Conservation (phyloP, 2,888 invertebrate genomes). For the Lepidocyrtinus sp. region DNA sequence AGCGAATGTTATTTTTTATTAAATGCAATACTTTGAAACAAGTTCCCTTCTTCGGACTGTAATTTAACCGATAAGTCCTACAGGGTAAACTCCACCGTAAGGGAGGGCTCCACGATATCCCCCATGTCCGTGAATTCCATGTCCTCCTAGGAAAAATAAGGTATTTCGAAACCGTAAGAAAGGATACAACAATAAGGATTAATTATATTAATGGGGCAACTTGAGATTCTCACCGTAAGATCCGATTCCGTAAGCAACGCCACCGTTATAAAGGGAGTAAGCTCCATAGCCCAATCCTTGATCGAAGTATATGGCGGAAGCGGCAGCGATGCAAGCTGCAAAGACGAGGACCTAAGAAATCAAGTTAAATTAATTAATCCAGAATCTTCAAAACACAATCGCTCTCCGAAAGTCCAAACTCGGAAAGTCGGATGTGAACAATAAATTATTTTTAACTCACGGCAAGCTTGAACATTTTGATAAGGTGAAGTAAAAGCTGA, state of each 20-base stretch:
- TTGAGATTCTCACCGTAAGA: conserved; percentile 20
- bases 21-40: too few relatives aligned
- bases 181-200: not conserved
- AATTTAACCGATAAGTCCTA: too few relatives aligned
- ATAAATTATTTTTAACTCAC: conserved; percentile 33
- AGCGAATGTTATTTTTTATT: too few relatives aligned
- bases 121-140: conserved; percentile 40
- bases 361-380: not conserved
- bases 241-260: conserved; percentile 45
- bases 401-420: too few relatives aligned
- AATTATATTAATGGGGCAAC: too few relatives aligned
- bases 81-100: not conserved
- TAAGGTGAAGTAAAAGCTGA: not conserved
- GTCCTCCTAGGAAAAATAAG: not conserved
- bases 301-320: conserved; percentile 28
- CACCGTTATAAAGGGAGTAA: conserved; percentile 44
- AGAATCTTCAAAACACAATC: not conserved
- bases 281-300: conserved; percentile 52
- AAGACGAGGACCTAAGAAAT: conserved; percentile 36
- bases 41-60: too few relatives aligned
- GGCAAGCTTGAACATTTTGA: conserved; percentile 47
- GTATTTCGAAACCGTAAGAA: not conserved
- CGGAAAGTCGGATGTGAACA: not conserved
- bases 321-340: conserved; percentile 28
- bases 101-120: conserved; percentile 40